phyloP scores from a whole-genome alignment of 2,113 vertebrate species.

The Pungitius pungitius region DNA sequence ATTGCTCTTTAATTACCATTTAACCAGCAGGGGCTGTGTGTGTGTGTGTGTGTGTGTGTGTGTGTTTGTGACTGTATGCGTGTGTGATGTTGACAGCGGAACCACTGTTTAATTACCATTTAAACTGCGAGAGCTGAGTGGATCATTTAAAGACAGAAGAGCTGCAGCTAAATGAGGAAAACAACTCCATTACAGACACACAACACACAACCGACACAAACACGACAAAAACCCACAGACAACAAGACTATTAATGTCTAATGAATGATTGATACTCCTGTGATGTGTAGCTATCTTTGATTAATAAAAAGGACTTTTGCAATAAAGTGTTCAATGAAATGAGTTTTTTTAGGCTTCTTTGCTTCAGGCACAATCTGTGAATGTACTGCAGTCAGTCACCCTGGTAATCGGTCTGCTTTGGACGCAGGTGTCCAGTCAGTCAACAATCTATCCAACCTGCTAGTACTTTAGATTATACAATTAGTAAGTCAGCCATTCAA shows the following conservation, averaged over 20 bases:
- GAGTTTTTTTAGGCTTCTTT: background rate
- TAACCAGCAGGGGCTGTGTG: slow-evolving; percentile 72
- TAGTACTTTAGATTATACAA: slow-evolving; percentile 15
- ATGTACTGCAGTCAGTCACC: slow-evolving; percentile 57
- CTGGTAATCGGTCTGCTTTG: slow-evolving; percentile 53
- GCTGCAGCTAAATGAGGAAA: slow-evolving; percentile 88
- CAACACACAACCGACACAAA: slow-evolving; percentile 28
- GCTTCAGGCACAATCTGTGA: slow-evolving; percentile 43
- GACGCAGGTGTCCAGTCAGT: slow-evolving; percentile 42
- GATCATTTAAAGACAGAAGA: slow-evolving; percentile 90
- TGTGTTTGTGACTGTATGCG: slow-evolving; percentile 15
- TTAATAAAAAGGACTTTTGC: slow-evolving; percentile 89
- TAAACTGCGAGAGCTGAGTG: slow-evolving; percentile 98
- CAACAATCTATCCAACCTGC: slow-evolving; percentile 23
- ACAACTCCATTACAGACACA: slow-evolving; percentile 63
- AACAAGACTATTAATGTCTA: slow-evolving; percentile 88
- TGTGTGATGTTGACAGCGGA: slow-evolving; percentile 89
- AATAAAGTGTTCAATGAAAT: slow-evolving; percentile 8
- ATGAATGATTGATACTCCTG: slow-evolving; percentile 92
- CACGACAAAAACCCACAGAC: slow-evolving; percentile 63
- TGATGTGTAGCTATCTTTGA: slow-evolving; percentile 87
- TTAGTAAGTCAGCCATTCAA: slow-evolving; percentile 16
- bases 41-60: slow-evolving; percentile 2
- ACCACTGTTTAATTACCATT: slow-evolving; percentile 99
- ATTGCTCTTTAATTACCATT: slow-evolving; percentile 98